These are phyloP conservation scores for Agrypnus murinus DNA, from an alignment of 2,888 invertebrate genomes.

Conservation along the genomic window DNA sequence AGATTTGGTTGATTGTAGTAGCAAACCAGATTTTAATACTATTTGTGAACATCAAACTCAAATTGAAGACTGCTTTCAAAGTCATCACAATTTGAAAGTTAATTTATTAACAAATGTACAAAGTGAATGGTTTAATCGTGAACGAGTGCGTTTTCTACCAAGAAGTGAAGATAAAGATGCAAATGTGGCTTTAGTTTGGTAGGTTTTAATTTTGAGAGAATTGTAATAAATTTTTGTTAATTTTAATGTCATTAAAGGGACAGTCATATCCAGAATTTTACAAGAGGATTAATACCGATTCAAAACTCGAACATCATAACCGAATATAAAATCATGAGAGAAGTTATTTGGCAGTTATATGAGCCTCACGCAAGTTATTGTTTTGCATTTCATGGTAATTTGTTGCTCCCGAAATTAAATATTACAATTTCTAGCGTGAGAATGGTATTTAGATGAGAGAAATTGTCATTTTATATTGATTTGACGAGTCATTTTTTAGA, in stretches of 20 bases:
- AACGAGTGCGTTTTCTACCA: slow-evolving; percentile 60
- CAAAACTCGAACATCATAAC: slow-evolving; percentile 62
- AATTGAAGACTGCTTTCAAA: not conserved
- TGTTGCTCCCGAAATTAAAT: slow-evolving; percentile 61
- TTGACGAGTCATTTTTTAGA: slow-evolving; percentile 53
- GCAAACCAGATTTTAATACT: too few relatives aligned
- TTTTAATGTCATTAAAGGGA: slow-evolving; percentile 60
- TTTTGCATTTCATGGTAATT: slow-evolving; percentile 62
- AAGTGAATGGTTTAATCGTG: slow-evolving; percentile 64
- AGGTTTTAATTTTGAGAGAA: slow-evolving; percentile 38
- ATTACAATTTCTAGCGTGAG: slow-evolving; percentile 66
- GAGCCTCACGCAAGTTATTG: slow-evolving; percentile 62
- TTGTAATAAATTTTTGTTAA: not conserved
- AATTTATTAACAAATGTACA: slow-evolving; percentile 63
- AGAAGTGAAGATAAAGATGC: slow-evolving; percentile 63
- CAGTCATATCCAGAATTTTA: slow-evolving; percentile 60
- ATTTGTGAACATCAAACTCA: not conserved
- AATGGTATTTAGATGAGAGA: too few relatives aligned
- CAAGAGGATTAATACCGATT: slow-evolving; percentile 60
- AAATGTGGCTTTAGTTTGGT: slow-evolving; percentile 66
- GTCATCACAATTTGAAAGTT: slow-evolving; percentile 41
- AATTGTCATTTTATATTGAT: slow-evolving; percentile 29
- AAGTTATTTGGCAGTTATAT: slow-evolving; percentile 68
- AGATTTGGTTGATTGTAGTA: not conserved
- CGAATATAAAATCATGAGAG: slow-evolving; percentile 68